These are phyloP conservation scores for Podarcis muralis DNA, from an alignment of 2,113 vertebrate species.

Conservation along the genomic window DNA sequence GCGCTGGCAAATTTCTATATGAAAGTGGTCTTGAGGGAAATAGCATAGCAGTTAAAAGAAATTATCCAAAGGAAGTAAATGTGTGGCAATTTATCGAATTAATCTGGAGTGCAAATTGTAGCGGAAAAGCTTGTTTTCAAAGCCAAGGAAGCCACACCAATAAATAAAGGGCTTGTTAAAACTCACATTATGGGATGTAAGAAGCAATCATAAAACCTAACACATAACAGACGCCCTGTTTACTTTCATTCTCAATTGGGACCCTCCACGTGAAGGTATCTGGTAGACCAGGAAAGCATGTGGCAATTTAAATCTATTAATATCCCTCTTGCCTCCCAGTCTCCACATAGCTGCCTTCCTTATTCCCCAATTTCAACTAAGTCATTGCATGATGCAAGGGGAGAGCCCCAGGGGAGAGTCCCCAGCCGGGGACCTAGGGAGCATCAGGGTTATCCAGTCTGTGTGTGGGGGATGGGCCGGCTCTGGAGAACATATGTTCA, in stretches of 20 bases:
- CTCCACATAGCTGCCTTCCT: not conserved
- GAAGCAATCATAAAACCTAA: not conserved
- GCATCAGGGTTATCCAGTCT: no score
- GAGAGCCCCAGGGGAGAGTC: no score
- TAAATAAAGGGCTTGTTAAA: conserved; percentile 16
- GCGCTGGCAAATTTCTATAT: not conserved
- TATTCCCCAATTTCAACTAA: not conserved
- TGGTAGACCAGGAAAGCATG: not conserved
- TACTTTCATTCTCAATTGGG: not conserved
- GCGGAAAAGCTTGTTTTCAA: conserved; percentile 4
- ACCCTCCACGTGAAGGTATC: not conserved
- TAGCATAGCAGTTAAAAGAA: conserved; percentile 20
- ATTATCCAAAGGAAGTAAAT: conserved; percentile 33
- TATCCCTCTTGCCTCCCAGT: not conserved
- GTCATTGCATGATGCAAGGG: no score
- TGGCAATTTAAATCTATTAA: not conserved
- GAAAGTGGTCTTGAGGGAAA: conserved; percentile 22
- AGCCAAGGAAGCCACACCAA: not conserved
- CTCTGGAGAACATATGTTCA: no score
- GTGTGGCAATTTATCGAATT: conserved; percentile 26
- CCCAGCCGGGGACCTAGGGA: no score
- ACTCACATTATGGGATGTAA: not conserved
- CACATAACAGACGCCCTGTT: not conserved
- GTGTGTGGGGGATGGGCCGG: no score
- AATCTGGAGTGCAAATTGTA: conserved; percentile 30